Conservation (phyloP, 2,888 invertebrate species). For the Blastobasis adustella region DNA sequence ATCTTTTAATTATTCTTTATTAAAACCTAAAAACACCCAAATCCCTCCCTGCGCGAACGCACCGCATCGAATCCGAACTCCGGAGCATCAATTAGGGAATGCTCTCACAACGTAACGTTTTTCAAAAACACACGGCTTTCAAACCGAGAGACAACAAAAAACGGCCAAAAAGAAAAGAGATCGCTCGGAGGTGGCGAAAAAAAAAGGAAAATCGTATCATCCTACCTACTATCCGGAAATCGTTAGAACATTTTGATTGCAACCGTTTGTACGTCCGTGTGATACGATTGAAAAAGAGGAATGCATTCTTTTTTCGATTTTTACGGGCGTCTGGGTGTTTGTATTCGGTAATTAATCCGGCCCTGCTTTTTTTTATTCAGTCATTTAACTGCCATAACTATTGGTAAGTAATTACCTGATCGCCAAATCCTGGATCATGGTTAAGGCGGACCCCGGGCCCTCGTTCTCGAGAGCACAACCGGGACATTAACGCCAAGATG, state of each 20-base stretch:
- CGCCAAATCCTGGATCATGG: too few relatives aligned
- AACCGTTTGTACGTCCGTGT: constrained; percentile 36
- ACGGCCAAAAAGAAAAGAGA: constrained; percentile 26
- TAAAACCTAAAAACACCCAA: neutral
- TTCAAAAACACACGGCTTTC: constrained; percentile 55
- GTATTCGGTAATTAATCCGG: constrained; percentile 6
- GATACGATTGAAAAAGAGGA: constrained; percentile 42
- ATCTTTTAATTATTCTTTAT: too few relatives aligned
- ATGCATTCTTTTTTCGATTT: constrained; percentile 9
- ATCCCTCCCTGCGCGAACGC: constrained; percentile 20
- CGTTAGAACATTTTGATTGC: constrained; percentile 54
- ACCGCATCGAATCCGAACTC: constrained; percentile 45
- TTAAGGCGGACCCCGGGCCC: too few relatives aligned
- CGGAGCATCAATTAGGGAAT: constrained; percentile 63
- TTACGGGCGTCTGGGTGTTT: neutral
- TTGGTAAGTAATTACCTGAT: too few relatives aligned
- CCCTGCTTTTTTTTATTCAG: too few relatives aligned
- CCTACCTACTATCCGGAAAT: constrained; percentile 51
- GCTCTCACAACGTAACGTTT: constrained; percentile 50
- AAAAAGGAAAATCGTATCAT: constrained; percentile 29
- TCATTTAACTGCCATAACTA: too few relatives aligned
- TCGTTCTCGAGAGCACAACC: too few relatives aligned
- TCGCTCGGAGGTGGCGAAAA: constrained; percentile 47
- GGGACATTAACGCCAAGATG: too few relatives aligned
- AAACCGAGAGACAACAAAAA: constrained; percentile 45